These are phyloP conservation scores for Aquatica leii DNA, from an alignment of 2,888 invertebrate genomes.

Conservation along the genomic window DNA sequence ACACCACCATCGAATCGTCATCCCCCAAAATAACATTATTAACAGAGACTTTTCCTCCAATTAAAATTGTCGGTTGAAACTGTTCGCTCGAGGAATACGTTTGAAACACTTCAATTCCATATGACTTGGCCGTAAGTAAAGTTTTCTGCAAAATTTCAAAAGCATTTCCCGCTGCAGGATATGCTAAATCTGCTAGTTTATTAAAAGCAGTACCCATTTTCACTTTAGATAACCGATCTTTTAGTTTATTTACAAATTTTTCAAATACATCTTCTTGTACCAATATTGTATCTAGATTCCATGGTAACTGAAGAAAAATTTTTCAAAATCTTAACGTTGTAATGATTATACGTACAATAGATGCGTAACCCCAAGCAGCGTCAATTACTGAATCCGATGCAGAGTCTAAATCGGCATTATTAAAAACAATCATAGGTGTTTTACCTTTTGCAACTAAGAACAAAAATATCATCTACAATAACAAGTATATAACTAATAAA, in stretches of 20 bases:
- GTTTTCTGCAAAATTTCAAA: constrained; percentile 43
- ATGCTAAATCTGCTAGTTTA: constrained; percentile 61
- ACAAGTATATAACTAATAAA: no score
- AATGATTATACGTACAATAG: constrained; percentile 57
- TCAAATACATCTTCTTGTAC: constrained; percentile 65
- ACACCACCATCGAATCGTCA: constrained; percentile 58
- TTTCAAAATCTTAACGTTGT: neutral
- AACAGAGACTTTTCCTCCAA: constrained; percentile 49
- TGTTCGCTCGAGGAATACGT: neutral
- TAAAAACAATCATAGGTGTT: constrained; percentile 64
- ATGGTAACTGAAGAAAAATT: constrained; percentile 59
- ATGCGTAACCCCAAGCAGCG: constrained; percentile 64
- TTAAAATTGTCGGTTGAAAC: constrained; percentile 52
- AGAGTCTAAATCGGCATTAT: constrained; percentile 65
- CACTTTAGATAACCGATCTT: constrained; percentile 52
- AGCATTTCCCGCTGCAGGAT: constrained; percentile 54
- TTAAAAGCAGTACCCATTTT: constrained; percentile 58
- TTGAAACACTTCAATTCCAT: constrained; percentile 51
- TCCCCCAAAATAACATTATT: constrained; percentile 47
- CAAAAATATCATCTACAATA: no score
- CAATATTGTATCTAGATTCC: constrained; percentile 62
- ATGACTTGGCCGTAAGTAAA: constrained; percentile 44
- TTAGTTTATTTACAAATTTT: constrained; percentile 60
- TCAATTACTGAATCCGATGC: constrained; percentile 63
- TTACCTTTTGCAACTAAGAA: constrained; percentile 21